Conservation (phyloP, 2,888 invertebrate genomes). For the Caenorhabditis sp. region DNA sequence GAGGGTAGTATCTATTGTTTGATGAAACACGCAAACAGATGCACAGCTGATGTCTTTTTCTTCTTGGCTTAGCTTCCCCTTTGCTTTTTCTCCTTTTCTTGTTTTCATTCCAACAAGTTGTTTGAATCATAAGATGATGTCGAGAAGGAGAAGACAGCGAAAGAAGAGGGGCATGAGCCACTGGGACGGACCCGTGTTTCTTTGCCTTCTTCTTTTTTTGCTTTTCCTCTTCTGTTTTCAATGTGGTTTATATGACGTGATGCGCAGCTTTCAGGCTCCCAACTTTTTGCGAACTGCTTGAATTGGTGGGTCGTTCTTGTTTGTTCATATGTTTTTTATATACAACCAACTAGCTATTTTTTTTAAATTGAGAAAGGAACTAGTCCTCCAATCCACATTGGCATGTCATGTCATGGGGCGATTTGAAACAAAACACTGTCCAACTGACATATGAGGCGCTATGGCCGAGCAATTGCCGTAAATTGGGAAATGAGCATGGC, state of each 20-base stretch:
- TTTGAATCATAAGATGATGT: conserved; percentile 53
- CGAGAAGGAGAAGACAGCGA: conserved; percentile 9
- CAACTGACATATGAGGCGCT: conserved; percentile 45
- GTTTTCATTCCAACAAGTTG: conserved; percentile 36
- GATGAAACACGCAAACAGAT: conserved; percentile 37
- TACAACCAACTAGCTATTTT: conserved; percentile 16
- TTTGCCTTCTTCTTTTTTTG: conserved; percentile 31
- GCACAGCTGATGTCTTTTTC: conserved; percentile 11
- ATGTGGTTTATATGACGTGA: conserved; percentile 62
- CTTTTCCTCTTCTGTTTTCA: conserved; percentile 42
- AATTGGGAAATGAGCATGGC: neutral
- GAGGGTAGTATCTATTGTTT: neutral
- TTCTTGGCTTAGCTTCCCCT: conserved; percentile 6
- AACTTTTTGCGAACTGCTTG: neutral
- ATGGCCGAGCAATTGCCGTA: conserved; percentile 30
- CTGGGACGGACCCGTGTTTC: conserved; percentile 40
- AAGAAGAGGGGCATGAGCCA: conserved; percentile 8
- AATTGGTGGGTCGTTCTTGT: neutral
- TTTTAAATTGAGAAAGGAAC: neutral
- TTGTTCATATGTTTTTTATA: neutral
- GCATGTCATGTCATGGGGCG: conserved; percentile 46
- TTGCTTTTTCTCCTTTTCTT: neutral
- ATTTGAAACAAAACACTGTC: conserved; percentile 56
- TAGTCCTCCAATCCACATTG: neutral
- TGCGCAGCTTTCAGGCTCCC: conserved; percentile 27